Percentiles rank a stretch among this genome's conserved stretches.
Conservation (phyloP, 2,888 invertebrate genomes). For the Ectropis crepuscularia region DNA sequence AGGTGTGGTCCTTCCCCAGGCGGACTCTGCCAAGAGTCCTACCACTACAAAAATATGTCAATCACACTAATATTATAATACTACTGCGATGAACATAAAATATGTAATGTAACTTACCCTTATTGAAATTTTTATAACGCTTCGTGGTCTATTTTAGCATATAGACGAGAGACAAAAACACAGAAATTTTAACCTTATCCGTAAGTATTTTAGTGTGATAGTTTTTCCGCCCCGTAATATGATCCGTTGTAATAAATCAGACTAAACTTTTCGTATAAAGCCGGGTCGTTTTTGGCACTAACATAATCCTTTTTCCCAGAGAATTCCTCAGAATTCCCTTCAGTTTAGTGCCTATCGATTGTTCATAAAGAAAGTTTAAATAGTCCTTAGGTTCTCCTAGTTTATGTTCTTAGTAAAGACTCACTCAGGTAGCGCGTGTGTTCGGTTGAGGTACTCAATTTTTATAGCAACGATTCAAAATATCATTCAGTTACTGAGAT, state of each 20-base stretch:
- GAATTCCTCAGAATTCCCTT: conserved; percentile 20
- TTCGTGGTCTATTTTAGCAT: no score
- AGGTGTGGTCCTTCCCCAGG: no score
- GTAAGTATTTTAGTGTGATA: no score
- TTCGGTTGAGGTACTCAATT: conserved; percentile 7
- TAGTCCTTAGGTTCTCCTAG: conserved; percentile 21
- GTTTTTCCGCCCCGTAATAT: background rate
- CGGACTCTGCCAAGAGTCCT: no score
- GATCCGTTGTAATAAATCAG: conserved; percentile 14
- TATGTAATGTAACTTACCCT: no score
- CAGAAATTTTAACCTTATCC: no score
- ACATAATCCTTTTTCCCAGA: conserved; percentile 23
- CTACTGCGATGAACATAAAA: no score
- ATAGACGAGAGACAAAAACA: no score
- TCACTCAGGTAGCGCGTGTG: conserved; percentile 10
- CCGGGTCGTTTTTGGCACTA: conserved; percentile 17
- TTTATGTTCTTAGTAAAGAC: conserved; percentile 13
- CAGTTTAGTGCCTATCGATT: conserved; percentile 17
- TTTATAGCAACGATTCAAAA: conserved; percentile 16
- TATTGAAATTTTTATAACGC: no score
- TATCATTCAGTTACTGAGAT: conserved; percentile 4
- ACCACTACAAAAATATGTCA: no score
- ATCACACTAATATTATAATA: no score
- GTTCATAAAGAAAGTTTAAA: conserved; percentile 31
- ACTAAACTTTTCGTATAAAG: conserved; percentile 25